phyloP scores from a whole-genome alignment of 2,888 invertebrate genomes.

The Kuschelorhynchus macadamiae region DNA sequence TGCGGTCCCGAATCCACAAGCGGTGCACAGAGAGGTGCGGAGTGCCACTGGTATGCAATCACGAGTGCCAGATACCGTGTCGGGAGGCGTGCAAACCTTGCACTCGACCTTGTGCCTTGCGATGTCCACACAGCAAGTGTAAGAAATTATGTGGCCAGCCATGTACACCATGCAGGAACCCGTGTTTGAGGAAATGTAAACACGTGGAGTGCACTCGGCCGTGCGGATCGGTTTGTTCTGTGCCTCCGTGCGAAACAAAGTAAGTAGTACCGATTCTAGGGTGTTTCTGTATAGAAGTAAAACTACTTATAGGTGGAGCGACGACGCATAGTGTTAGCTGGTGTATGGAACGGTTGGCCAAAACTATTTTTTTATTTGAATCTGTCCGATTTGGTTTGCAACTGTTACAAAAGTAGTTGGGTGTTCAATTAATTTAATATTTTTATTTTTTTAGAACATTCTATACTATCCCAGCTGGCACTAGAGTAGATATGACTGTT shows the following conservation, averaged over 20 bases:
- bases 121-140: slow-evolving; percentile 72
- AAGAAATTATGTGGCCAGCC: slow-evolving; percentile 66
- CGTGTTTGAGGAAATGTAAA: slow-evolving; percentile 65
- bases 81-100: slow-evolving; percentile 74
- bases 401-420: too few relatives aligned
- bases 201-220: slow-evolving; percentile 70
- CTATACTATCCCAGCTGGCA: too few relatives aligned
- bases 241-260: slow-evolving; percentile 67
- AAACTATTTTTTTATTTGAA: too few relatives aligned
- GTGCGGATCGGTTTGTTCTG: slow-evolving; percentile 70
- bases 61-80: slow-evolving; percentile 73
- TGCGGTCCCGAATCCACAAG: slow-evolving; percentile 74
- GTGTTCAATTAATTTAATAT: too few relatives aligned
- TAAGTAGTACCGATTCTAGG: too few relatives aligned
- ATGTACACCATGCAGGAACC: slow-evolving; percentile 64
- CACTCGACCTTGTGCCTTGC: slow-evolving; percentile 64
- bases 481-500: too few relatives aligned
- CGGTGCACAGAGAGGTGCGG: slow-evolving; percentile 73
- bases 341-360: too few relatives aligned
- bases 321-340: too few relatives aligned
- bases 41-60: slow-evolving; percentile 75
- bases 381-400: too few relatives aligned
- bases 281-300: too few relatives aligned
- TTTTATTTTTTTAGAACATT: too few relatives aligned
- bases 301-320: too few relatives aligned